Conservation (phyloP, 2,888 invertebrate species). For the Lordiphosa andalusiaca region DNA sequence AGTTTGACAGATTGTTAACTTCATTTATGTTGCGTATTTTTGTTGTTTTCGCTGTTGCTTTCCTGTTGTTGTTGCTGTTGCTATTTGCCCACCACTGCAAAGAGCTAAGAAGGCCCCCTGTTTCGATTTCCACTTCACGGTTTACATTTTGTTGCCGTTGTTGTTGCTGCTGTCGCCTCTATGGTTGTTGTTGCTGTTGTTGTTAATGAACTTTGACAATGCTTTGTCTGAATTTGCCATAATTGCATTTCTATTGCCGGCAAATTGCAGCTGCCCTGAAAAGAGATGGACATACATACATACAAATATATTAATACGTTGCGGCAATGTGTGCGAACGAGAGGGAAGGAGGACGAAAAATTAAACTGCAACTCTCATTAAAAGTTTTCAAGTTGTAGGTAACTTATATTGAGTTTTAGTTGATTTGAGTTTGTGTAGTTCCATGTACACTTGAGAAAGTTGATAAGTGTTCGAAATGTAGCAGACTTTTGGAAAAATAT, state of each 20-base stretch:
- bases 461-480: not conserved
- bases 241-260: constrained; percentile 47
- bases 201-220: constrained; percentile 36
- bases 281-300: not conserved
- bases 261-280: constrained; percentile 48
- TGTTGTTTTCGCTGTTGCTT: constrained; percentile 29
- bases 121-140: constrained; percentile 21
- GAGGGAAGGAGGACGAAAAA: constrained; percentile 7
- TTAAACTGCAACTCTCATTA: constrained; percentile 19
- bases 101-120: constrained; percentile 44
- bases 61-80: constrained; percentile 17
- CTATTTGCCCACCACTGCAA: constrained; percentile 34
- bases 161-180: constrained; percentile 12
- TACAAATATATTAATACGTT: too few species aligned
- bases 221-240: constrained; percentile 51
- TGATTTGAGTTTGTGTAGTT: not conserved
- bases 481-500: too few species aligned
- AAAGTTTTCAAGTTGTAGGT: constrained; percentile 20
- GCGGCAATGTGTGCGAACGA: not conserved
- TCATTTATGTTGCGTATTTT: constrained; percentile 78
- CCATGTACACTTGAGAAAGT: not conserved
- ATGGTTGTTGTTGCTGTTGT: constrained; percentile 24
- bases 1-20: constrained; percentile 80
- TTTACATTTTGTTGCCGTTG: constrained; percentile 57
- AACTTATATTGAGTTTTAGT: not conserved